phyloP scores from a whole-genome alignment of 2,113 vertebrate species.

The Carollia perspicillata region DNA sequence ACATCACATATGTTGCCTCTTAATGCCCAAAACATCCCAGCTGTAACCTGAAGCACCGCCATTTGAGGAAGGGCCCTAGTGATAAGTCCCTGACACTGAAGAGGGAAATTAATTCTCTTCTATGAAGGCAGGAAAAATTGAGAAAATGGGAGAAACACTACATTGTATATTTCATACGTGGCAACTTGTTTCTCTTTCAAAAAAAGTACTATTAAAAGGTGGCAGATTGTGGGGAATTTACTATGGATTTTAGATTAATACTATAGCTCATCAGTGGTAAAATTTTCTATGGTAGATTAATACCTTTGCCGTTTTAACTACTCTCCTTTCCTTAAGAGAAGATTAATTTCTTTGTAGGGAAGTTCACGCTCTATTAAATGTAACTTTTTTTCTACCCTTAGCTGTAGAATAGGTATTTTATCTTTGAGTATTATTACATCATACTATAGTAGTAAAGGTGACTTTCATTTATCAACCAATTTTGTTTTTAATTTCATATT shows the following conservation, averaged over 20 bases:
- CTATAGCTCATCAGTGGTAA: not conserved
- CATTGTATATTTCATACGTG: not conserved
- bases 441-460: constrained; percentile 77
- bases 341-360: constrained; percentile 63
- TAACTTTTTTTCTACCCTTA: constrained; percentile 49
- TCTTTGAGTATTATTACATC: constrained; percentile 69
- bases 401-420: constrained; percentile 73
- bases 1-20: not conserved
- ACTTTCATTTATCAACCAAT: constrained; percentile 71
- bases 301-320: constrained; percentile 13
- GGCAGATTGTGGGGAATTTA: not conserved
- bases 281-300: constrained; percentile 14
- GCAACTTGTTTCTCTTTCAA: not conserved
- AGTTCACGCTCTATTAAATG: constrained; percentile 59
- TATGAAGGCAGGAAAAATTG: not conserved
- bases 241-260: constrained; percentile 13
- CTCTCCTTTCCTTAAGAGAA: constrained; percentile 38
- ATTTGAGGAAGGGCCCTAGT: not conserved
- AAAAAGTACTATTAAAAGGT: not conserved
- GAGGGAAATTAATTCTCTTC: not conserved
- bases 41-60: not conserved
- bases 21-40: not conserved
- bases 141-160: not conserved
- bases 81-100: not conserved
- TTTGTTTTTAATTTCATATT: constrained; percentile 80